Base-by-base conservation (phyloP, 2,797 vertebrate genomes). In the Aphelocoma californica region DNA sequence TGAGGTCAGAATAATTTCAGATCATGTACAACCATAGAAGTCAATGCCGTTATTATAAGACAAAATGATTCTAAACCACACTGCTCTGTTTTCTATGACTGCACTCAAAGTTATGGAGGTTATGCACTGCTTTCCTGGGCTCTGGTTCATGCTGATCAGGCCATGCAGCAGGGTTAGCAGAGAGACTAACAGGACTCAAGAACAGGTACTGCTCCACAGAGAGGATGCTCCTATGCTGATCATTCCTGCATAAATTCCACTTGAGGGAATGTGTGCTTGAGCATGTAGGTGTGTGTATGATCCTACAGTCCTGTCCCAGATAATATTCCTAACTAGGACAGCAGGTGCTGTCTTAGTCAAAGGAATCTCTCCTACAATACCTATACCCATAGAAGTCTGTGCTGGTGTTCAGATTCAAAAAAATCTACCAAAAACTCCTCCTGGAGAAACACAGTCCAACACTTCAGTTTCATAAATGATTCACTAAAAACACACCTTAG, bases 101-200 rank as follows among this genome's bases (percentile, higher is more conserved):
- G 62, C 54, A 54, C 28, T 53, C 53, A 2, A 50, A 82, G 73
- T 56, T 79, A 70, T 7, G 19, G 72, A 70, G 61, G 85, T 50
- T 58, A 8, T 14, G 36, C 69, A 26, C 34, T 73, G 73, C 58
- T 77, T 36, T 57, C 58, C 58, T 9, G 85, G 85, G 78, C 69
- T 50, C 82, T 67, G 69, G 42, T 28, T 91, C 95, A 95, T 97
- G 97, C 96, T 94, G 20, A 88, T 80, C 32, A 90, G 88, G 81
- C 88, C 95, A 92, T 97, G 95, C 97, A 97, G 78, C 34, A 57
- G 1, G 47, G 85, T 92, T 95, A 97, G 95, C 88, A 86, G 56
- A 66, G 5, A 75, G 18, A 94, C 20, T 84, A 60, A 65, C 36
- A 75, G 50, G 25, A 66, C 40, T 48, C 0, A 0, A 77, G 56